Evolutionary conservation across 2,113 vertebrate genomes (phyloP), one percentile per base, ranked within the genome.

Genomic region (Daphoenositta chrysoptera): DNA sequence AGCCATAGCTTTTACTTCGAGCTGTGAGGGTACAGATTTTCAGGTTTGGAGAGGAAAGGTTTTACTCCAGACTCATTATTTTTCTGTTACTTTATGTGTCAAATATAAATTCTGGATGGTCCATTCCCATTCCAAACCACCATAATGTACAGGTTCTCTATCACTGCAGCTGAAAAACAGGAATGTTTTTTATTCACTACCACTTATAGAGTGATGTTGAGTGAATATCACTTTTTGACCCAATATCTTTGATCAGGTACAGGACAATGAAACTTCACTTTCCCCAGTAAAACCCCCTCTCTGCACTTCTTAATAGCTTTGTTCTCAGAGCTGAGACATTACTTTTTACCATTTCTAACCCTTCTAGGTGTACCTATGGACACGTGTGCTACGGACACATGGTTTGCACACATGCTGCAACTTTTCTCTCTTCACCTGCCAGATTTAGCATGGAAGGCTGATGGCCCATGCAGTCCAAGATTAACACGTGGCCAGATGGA

Each of bases 1-100:
- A 91, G n/a, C 35, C 23, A 16, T 63, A 87, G 56, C 26, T 97
- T 92, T 97, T 88, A 93, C 84, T 96, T 91, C 66, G 33, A 84
- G 45, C 45, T 92, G 40, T 75, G 78, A 95, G 35, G 31, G 82
- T 93, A 94, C 60, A 81, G n/a, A 1, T 95, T 94, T 86, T 89
- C 61, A 70, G n/a, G 39, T 85, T 72, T 11, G 10, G 12, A 70
- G 24, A 76, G 27, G 16, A 80, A 28, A 89, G 3, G 11, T 6
- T 89, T 94, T 86, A 40, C 72, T 90, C 50, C 79, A 90, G 68
- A 87, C 7, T 58, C 5, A 68, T 76, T 68, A 68, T 87, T 90
- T 93, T 93, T 76, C 71, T 87, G 22, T 47, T 57, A 50, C 84
- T 83, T 90, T 88, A 27, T 68, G 22, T 85, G 27, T n/a, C 90